A percentile compares a stretch with the other conserved stretches of the same genome.
These are phyloP conservation scores for Taphrorychus bicolor DNA, from an alignment of 2,888 invertebrate species.

Conservation along the genomic window DNA sequence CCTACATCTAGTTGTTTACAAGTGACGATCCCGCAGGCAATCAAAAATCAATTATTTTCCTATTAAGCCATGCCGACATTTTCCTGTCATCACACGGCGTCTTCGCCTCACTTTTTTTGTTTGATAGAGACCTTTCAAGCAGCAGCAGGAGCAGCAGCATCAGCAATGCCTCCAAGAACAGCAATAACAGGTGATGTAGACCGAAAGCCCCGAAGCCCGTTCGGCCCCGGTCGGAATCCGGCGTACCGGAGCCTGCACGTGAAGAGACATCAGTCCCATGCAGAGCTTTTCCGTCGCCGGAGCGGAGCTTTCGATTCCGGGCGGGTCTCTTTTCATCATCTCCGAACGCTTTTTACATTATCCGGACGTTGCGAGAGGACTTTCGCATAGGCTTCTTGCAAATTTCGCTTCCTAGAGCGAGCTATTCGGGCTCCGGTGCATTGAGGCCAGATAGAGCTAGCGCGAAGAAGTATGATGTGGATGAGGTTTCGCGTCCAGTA, in stretches of 20 bases:
- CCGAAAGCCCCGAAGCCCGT: slow-evolving; percentile 37
- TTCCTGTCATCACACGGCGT: no score
- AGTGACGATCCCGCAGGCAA: no score
- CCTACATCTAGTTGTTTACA: no score
- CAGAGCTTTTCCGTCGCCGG: slow-evolving; percentile 44
- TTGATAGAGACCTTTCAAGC: slow-evolving; percentile 33
- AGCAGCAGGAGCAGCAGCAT: slow-evolving; percentile 21
- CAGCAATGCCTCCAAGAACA: slow-evolving; percentile 13
- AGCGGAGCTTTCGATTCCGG: slow-evolving; percentile 40
- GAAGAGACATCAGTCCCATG: slow-evolving; percentile 50
- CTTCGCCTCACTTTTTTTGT: slow-evolving; percentile 9
- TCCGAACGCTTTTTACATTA: slow-evolving; percentile 32
- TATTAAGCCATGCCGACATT: neutral
- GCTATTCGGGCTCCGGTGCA: neutral
- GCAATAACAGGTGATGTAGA: slow-evolving; percentile 52
- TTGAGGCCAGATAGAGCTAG: slow-evolving; percentile 3
- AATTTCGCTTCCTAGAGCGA: slow-evolving; percentile 1
- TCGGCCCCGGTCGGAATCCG: slow-evolving; percentile 48
- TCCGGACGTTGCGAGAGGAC: slow-evolving; percentile 23
- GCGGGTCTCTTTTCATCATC: slow-evolving; percentile 31
- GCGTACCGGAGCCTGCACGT: slow-evolving; percentile 52
- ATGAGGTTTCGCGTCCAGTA: slow-evolving; percentile 18
- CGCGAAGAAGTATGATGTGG: neutral
- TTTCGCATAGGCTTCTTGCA: slow-evolving; percentile 12
- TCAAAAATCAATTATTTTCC: no score